These are phyloP conservation scores for Flexamia atlantica DNA, from an alignment of 2,888 invertebrate species.

Conservation along the genomic window DNA sequence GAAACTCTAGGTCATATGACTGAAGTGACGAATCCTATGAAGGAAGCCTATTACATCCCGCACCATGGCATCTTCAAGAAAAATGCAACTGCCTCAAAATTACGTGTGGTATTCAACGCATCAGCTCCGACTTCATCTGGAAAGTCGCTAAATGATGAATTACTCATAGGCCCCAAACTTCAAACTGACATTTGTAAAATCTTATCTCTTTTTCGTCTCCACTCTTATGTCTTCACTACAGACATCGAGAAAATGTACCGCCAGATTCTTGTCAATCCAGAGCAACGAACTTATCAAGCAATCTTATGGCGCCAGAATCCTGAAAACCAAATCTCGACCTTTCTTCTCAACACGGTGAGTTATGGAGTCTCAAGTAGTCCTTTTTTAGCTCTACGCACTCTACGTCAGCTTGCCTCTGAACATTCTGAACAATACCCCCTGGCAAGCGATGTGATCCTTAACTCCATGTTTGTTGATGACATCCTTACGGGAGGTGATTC, in stretches of 20 bases:
- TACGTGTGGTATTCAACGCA: background rate
- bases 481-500: conserved; percentile 65
- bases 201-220: conserved; percentile 17
- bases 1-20: no score
- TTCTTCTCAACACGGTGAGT: conserved; percentile 53
- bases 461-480: conserved; percentile 69
- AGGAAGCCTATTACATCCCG: no score
- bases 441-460: conserved; percentile 62
- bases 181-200: conserved; percentile 57
- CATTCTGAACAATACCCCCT: conserved; percentile 63
- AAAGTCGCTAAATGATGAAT: background rate
- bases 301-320: conserved; percentile 23
- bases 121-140: background rate
- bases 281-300: conserved; percentile 10
- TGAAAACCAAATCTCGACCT: background rate
- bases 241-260: conserved; percentile 45
- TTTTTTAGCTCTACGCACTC: conserved; percentile 47
- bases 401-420: conserved; percentile 65
- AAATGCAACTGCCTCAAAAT: no score
- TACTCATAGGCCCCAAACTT: conserved; percentile 29
- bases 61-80: no score
- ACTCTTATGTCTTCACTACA: background rate
- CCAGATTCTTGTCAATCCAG: conserved; percentile 7
- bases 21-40: no score
- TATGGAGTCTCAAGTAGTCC: conserved; percentile 58